Percentiles rank a stretch among this genome's conserved stretches.
phyloP scores from a whole-genome alignment of 2,888 invertebrate genomes.

The Drosophila vallismaia region DNA sequence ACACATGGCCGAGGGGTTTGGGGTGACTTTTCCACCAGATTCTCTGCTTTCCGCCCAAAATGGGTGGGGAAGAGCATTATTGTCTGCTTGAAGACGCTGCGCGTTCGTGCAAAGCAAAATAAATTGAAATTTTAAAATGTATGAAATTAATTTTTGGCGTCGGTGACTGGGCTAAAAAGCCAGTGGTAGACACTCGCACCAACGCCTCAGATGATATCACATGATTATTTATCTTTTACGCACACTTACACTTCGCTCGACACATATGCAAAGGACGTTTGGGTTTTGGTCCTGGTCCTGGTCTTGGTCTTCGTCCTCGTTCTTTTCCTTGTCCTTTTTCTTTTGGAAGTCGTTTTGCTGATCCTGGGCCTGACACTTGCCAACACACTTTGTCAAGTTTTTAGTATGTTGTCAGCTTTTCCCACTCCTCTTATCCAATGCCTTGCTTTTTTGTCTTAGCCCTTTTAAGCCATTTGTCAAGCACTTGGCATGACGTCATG shows the following conservation, averaged over 20 bases:
- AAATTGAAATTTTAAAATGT: constrained; percentile 81
- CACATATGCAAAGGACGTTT: constrained; percentile 70
- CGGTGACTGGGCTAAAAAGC: constrained; percentile 38
- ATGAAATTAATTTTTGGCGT: constrained; percentile 76
- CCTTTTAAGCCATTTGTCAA: constrained; percentile 75
- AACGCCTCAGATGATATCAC: constrained; percentile 67
- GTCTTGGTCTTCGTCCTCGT: constrained; percentile 26
- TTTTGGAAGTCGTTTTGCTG: constrained; percentile 16
- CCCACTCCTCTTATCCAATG: constrained; percentile 8
- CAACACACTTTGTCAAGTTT: constrained; percentile 77
- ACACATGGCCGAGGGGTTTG: constrained; percentile 34
- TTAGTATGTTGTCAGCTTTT: constrained; percentile 74
- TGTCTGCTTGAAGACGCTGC: constrained; percentile 68
- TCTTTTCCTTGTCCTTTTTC: background rate
- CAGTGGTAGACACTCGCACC: constrained; percentile 27
- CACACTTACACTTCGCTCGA: constrained; percentile 69
- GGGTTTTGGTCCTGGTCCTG: constrained; percentile 15
- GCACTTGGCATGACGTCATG: constrained; percentile 70
- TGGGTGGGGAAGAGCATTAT: background rate
- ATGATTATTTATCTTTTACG: constrained; percentile 79
- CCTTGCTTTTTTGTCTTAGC: constrained; percentile 43
- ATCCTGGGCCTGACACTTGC: constrained; percentile 70
- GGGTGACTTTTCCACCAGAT: constrained; percentile 29
- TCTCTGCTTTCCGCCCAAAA: background rate
- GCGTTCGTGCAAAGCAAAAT: constrained; percentile 76